Conservation (phyloP, 2,888 invertebrate species). For the Alentia gelatinosa region DNA sequence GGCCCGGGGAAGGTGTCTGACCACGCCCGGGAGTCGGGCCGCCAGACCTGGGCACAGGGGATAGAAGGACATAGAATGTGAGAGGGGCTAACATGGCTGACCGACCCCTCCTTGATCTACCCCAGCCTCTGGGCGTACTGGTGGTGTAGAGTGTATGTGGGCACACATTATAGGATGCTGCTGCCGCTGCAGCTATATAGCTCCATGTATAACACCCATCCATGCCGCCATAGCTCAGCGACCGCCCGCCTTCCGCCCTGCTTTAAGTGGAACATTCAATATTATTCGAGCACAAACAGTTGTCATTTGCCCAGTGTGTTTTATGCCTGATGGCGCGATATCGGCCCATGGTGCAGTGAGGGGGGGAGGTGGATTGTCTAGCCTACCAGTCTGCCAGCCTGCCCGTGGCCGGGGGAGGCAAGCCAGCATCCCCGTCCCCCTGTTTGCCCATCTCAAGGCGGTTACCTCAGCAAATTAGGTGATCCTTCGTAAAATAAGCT, state of each 20-base stretch:
- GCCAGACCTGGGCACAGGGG: not conserved
- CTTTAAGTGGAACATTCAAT: slow-evolving; percentile 54
- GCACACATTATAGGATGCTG: not conserved
- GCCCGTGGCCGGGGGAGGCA: not conserved
- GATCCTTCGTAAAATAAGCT: slow-evolving; percentile 44
- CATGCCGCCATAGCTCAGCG: not conserved
- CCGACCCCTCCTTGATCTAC: not conserved
- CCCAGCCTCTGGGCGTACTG: not conserved
- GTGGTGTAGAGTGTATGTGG: not conserved
- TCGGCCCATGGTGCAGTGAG: not conserved
- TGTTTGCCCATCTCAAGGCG: slow-evolving; percentile 43
- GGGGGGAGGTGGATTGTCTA: not conserved
- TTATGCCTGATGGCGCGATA: slow-evolving; percentile 25
- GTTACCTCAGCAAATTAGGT: slow-evolving; percentile 50
- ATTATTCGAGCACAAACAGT: slow-evolving; percentile 49
- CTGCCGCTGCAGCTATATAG: not conserved
- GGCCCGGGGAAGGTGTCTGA: not conserved
- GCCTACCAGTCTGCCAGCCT: too few relatives aligned
- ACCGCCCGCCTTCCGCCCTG: not conserved
- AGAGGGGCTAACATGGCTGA: not conserved
- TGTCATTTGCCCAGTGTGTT: slow-evolving; percentile 50
- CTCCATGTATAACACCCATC: not conserved
- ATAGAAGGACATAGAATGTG: not conserved
- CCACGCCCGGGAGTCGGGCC: not conserved
- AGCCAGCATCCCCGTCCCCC: not conserved